Percentiles rank a stretch among this genome's conserved stretches.
These are phyloP conservation scores for Seriola aureovittata DNA, from an alignment of 2,113 vertebrate species.

Conservation along the genomic window DNA sequence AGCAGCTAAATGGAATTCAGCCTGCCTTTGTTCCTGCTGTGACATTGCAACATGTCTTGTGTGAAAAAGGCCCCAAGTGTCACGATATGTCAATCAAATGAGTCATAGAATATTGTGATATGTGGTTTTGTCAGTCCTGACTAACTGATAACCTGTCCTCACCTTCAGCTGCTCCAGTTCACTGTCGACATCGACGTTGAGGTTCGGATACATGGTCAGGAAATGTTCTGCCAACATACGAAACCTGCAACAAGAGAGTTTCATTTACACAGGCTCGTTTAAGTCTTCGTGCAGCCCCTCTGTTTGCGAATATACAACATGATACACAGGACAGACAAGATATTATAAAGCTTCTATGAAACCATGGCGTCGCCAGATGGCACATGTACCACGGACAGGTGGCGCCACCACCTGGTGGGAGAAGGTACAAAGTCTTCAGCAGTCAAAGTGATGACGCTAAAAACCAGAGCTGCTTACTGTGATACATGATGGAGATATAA, in stretches of 20 bases:
- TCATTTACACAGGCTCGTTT: neutral
- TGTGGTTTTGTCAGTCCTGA: neutral
- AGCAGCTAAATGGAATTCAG: no score
- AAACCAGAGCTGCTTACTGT: neutral
- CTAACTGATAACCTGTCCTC: constrained; percentile 21
- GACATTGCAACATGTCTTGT: neutral
- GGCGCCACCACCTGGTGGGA: constrained; percentile 58
- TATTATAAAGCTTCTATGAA: neutral
- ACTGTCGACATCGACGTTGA: constrained; percentile 80
- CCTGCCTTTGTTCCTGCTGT: no score
- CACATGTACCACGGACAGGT: neutral
- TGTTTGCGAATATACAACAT: neutral
- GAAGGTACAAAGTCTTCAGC: neutral
- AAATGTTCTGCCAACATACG: constrained; percentile 84
- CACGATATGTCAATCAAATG: neutral
- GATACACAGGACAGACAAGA: neutral
- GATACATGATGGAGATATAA: neutral
- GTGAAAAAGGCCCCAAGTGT: neutral
- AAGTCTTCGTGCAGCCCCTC: neutral
- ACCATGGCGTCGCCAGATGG: neutral
- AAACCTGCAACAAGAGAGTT: constrained; percentile 74
- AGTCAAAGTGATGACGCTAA: neutral
- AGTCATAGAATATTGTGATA: neutral
- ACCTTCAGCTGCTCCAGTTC: constrained; percentile 88
- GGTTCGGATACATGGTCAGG: constrained; percentile 84